Evolutionary conservation across 2,113 vertebrate genomes (phyloP).

Genomic region (Nematolebias whitei): DNA sequence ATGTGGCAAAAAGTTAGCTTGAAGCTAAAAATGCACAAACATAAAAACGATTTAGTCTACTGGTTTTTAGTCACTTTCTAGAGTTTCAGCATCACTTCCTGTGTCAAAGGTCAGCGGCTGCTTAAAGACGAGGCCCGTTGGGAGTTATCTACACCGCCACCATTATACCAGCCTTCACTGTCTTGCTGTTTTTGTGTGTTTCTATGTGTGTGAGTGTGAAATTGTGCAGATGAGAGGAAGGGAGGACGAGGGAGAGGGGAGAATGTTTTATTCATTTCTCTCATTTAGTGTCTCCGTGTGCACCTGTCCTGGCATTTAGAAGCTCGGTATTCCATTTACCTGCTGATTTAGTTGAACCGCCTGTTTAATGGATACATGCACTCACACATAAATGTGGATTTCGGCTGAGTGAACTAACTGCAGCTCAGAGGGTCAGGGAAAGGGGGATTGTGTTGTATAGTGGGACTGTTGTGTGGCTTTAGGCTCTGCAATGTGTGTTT

Average conservation of each 20-base stretch:
- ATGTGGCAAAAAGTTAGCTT: no score
- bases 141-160: slow-evolving; percentile 99
- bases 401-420: slow-evolving; percentile 5
- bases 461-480: not conserved
- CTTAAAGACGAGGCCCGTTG: slow-evolving; percentile 86
- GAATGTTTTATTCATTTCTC: slow-evolving; percentile 99
- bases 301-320: slow-evolving; percentile 98
- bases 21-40: no score
- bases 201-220: slow-evolving; percentile 25
- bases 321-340: slow-evolving; percentile 94
- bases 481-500: not conserved
- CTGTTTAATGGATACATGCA: slow-evolving; percentile 38
- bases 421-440: slow-evolving; percentile 11
- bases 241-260: slow-evolving; percentile 55
- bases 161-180: slow-evolving; percentile 94
- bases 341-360: slow-evolving; percentile 95
- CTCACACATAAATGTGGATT: slow-evolving; percentile 8
- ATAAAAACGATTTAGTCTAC: not conserved
- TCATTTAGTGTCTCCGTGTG: slow-evolving; percentile 96
- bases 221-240: slow-evolving; percentile 23
- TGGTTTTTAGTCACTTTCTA: slow-evolving; percentile 25
- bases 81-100: slow-evolving; percentile 75
- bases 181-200: slow-evolving; percentile 31
- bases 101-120: slow-evolving; percentile 89
- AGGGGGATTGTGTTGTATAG: not conserved